Evolutionary conservation across 2,888 invertebrate genomes (phyloP).

Genomic region (Cenopis cana): DNA sequence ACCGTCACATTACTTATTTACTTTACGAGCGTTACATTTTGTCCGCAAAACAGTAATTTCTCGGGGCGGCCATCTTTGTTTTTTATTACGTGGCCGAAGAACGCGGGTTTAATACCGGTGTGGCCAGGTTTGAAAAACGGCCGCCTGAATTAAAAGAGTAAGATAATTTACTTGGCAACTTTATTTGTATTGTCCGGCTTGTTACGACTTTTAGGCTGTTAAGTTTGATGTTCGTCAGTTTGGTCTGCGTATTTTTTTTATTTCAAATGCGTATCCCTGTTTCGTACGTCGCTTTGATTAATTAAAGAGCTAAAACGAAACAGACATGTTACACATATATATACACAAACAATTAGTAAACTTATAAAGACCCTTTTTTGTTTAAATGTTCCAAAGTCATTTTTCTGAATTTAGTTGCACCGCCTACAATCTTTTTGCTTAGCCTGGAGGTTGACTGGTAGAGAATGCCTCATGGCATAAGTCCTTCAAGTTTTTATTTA

Average conservation of each 20-base stretch:
- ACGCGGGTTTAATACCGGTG: slow-evolving; percentile 3
- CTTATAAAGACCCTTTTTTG: too few relatives aligned
- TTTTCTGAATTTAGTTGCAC: too few relatives aligned
- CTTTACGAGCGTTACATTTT: slow-evolving; percentile 23
- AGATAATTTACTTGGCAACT: slow-evolving; percentile 4
- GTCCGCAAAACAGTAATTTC: slow-evolving; percentile 1
- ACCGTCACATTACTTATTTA: slow-evolving; percentile 24
- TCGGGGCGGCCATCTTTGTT: slow-evolving; percentile 9
- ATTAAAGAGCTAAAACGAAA: too few relatives aligned
- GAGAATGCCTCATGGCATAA: too few relatives aligned
- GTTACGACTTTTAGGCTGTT: slow-evolving; percentile 9
- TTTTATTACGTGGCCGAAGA: slow-evolving; percentile 6
- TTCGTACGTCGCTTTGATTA: too few relatives aligned
- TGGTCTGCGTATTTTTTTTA: background rate
- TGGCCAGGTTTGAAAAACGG: slow-evolving; percentile 10
- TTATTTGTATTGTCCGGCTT: background rate
- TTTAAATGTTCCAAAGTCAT: too few relatives aligned
- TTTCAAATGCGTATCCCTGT: background rate
- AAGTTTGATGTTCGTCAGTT: background rate
- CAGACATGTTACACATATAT: too few relatives aligned
- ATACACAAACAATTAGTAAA: too few relatives aligned
- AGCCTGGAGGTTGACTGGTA: too few relatives aligned
- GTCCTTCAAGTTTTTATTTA: too few relatives aligned
- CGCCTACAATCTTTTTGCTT: too few relatives aligned
- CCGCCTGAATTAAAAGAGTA: background rate